These are phyloP conservation scores for Plotosus lineatus DNA, from an alignment of 2,113 vertebrate genomes.

Conservation along the genomic window DNA sequence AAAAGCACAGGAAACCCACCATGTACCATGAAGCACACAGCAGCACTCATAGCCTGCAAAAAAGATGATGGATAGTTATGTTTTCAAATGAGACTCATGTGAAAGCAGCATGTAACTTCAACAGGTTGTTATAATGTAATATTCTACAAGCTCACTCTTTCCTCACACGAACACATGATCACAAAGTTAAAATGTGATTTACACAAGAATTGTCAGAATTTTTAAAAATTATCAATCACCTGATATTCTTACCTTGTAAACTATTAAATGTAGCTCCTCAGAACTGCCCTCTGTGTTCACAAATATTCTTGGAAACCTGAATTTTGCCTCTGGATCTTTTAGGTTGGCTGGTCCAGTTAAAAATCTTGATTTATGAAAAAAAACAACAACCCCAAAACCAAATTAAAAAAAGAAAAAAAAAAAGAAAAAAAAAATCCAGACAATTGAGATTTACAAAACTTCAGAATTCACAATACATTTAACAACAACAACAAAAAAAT, in stretches of 20 bases:
- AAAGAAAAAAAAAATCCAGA: background rate
- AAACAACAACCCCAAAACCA: background rate
- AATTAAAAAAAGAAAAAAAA: background rate
- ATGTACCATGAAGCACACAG: conserved; percentile 95
- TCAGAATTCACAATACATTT: background rate
- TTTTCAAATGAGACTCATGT: background rate
- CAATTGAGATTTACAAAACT: background rate
- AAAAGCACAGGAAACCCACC: conserved; percentile 72
- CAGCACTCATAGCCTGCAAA: conserved; percentile 94
- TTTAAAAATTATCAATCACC: too few relatives aligned
- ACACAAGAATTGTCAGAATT: too few relatives aligned
- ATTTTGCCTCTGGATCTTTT: conserved; percentile 93
- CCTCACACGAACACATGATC: background rate
- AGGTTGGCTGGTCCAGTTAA: conserved; percentile 93
- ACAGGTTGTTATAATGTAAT: background rate
- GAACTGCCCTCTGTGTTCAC: conserved; percentile 86
- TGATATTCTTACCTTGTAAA: conserved; percentile 86
- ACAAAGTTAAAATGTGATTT: background rate
- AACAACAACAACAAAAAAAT: background rate
- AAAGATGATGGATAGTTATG: conserved; percentile 44
- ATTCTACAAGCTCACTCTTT: background rate
- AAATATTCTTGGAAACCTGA: conserved; percentile 95
- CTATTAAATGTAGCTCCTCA: conserved; percentile 94
- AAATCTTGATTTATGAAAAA: conserved; percentile 76
- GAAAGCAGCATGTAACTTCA: background rate